phyloP scores from a whole-genome alignment of 2,888 invertebrate species.

The Trachelus troglodyta region DNA sequence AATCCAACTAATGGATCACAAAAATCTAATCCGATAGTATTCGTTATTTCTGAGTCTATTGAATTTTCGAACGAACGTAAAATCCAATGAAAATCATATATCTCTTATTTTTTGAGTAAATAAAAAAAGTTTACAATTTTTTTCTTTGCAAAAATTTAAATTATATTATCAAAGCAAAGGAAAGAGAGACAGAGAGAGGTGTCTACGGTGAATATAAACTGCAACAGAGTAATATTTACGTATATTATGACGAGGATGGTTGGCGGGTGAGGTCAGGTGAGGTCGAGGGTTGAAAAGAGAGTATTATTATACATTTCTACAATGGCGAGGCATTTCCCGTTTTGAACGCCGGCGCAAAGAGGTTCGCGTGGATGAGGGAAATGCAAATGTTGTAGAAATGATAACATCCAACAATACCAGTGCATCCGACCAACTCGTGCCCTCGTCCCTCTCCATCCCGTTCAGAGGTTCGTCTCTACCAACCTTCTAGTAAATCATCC shows the following conservation, averaged over 20 bases:
- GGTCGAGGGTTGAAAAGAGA: not conserved
- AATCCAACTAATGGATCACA: not conserved
- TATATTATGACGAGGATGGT: not conserved
- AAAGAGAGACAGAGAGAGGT: not conserved
- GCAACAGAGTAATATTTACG: not conserved
- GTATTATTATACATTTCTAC: not conserved
- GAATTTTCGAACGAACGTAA: not conserved
- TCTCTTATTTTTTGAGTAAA: not conserved
- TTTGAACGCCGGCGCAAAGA: slow-evolving; percentile 6
- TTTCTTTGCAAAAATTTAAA: not conserved
- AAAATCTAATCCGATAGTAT: not conserved
- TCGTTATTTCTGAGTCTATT: not conserved
- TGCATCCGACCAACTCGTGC: slow-evolving; percentile 5
- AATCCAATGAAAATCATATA: not conserved
- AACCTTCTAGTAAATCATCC: not conserved
- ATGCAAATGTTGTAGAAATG: slow-evolving; percentile 9
- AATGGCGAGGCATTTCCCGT: slow-evolving; percentile 3
- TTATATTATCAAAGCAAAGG: not conserved
- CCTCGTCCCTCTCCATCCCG: not conserved
- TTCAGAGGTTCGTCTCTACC: not conserved
- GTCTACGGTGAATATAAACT: not conserved
- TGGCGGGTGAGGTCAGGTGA: not conserved
- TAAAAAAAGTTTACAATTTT: too few species aligned
- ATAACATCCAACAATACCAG: slow-evolving; percentile 7
- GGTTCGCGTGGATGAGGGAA: slow-evolving; percentile 5